Evolutionary conservation across 1,140 invertebrate species (phyloP), one percentile per base, ranked within the genome.

Genomic region (Pachypeltis micranthus): DNA sequence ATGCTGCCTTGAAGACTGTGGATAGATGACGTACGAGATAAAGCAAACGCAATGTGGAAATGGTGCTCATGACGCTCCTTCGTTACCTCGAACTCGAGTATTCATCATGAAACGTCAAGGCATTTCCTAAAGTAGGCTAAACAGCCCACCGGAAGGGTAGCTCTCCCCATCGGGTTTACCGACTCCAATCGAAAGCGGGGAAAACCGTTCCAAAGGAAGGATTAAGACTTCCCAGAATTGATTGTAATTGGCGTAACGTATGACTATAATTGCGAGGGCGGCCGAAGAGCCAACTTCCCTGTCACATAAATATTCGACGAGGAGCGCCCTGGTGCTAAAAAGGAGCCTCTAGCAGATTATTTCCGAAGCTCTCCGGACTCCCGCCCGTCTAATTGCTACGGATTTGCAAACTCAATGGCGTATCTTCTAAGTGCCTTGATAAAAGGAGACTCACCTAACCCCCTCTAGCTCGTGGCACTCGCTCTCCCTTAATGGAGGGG

Each of bases 161-260:
- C n/a, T n/a, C n/a, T n/a, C n/a, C n/a, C n/a, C n/a, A n/a, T n/a
- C n/a, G n/a, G n/a, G n/a, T n/a, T n/a, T n/a, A n/a, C n/a, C n/a
- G n/a, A n/a, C n/a, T n/a, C n/a, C n/a, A n/a, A n/a, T n/a, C n/a
- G n/a, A n/a, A n/a, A n/a, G n/a, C n/a, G n/a, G n/a, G 47, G 7
- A 4, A 21, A 51, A 51, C 47, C 47, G 47, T 26, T 39, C 7
- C 34, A 39, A n/a, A n/a, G 34, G n/a, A 7, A 57, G 55, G 55
- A 57, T 57, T 57, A 57, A 25, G 14, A 19, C 27, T 27, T 25
- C 3, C 14, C 55, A 14, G 55, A 57, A 57, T 57, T 57, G 55
- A 57, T 57, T 57, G 55, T 57, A 57, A 57, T 57, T 21, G 25
- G 23, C 55, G 55, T 57, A 57, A 57, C 55, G 55, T 57, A 57